Conservation (phyloP, 2,113 vertebrate genomes). For the Myxocyprinus asiaticus region DNA sequence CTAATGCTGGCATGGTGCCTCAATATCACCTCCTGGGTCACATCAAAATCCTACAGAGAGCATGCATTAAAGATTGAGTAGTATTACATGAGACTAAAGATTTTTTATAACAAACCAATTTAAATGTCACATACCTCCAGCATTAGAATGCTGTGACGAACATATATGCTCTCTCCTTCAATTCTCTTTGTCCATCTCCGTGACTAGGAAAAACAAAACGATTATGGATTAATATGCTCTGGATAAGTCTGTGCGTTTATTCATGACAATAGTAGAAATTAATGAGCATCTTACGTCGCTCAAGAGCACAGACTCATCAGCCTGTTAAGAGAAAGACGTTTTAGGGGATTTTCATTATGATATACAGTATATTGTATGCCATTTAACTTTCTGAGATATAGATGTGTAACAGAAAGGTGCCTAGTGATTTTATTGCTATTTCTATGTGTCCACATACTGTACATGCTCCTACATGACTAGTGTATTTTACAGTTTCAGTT, state of each 20-base stretch:
- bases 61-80: not conserved
- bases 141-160: constrained; percentile 99
- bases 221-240: constrained; percentile 47
- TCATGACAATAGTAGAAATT: not conserved
- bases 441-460: too few relatives aligned
- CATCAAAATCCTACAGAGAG: constrained; percentile 83
- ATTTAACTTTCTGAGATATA: not conserved
- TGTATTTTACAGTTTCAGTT: not conserved
- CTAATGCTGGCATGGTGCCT: constrained; percentile 93
- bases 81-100: not conserved
- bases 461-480: not conserved
- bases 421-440: not conserved
- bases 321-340: constrained; percentile 71
- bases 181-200: constrained; percentile 97
- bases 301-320: constrained; percentile 87
- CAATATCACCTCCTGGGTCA: constrained; percentile 89
- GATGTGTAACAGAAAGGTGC: too few relatives aligned
- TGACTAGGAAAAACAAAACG: constrained; percentile 81
- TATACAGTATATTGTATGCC: not conserved
- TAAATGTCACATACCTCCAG: constrained; percentile 86
- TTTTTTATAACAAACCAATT: not conserved
- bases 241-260: constrained; percentile 4
- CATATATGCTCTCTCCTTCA: constrained; percentile 99
- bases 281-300: constrained; percentile 85
- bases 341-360: not conserved